Base-by-base conservation (phyloP, 2,113 vertebrate genomes). In the Cyprinodon brontotheroides region DNA sequence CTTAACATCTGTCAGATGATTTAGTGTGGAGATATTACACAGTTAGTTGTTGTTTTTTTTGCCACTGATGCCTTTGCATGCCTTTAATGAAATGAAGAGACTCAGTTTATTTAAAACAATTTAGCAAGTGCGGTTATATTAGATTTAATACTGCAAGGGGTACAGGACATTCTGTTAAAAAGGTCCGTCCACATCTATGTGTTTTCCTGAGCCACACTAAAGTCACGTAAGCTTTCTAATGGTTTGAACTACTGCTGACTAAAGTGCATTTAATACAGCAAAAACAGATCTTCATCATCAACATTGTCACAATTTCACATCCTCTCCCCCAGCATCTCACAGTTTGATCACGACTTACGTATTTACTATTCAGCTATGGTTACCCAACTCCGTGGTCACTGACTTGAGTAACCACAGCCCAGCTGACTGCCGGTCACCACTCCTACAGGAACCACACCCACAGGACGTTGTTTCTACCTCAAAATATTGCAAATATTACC, bases 1-100 rank as follows among this genome's bases (percentile, higher is more conserved):
- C 80, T 82, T 68, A 75, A 84, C 74, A 86, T 86, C 87, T 86
- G 86, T 72, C 63, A 68, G 36, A 87, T 87, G 82, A 92, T 90
- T 89, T 90, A 91, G 80, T 57, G 68, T 17, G 60, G 81, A 89
- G 76, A 79, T 84, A 74, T 87, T 85, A 84, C 81, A 84, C 81
- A 82, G 70, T 72, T 64, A 83, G 61, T 80, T 85, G 82, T 83
- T 29, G 29, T 29, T 29, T 86, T 89, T 89, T 77, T 83, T 65
- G 66, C 84, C 47, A 75, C 86, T 77, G 85, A 80, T 87, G 66
- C 66, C 73, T 84, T 81, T 65, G 70, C 61, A 74, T 61, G 60
- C 83, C 82, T 83, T 57, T 89, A 81, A 88, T 85, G 62, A 64
- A 79, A 70, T 75, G 20, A 78, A 70, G 75, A 2, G 17, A 41